phyloP scores from a whole-genome alignment of 2,888 invertebrate species.

The Oasisia sp. region DNA sequence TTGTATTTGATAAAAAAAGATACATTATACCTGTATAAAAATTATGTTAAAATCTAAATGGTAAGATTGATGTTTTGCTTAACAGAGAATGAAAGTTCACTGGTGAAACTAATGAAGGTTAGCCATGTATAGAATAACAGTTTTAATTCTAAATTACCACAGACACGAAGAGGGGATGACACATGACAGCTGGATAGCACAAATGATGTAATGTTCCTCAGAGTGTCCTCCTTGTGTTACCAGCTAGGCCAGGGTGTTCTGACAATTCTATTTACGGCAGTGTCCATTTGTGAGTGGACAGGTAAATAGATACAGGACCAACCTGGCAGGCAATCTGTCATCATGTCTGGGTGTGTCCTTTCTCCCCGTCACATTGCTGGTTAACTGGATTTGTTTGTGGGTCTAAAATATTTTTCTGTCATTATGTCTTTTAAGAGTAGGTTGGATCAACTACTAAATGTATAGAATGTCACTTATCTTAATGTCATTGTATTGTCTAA shows the following conservation, averaged over 20 bases:
- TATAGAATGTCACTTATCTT: neutral
- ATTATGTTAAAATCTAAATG: too few species aligned
- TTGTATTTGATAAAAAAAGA: too few species aligned
- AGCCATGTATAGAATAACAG: neutral
- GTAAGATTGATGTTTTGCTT: neutral
- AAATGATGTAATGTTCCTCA: neutral
- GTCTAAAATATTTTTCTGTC: neutral
- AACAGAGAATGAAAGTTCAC: neutral
- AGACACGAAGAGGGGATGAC: neutral
- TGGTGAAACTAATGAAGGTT: neutral
- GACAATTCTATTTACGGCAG: neutral
- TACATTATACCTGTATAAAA: too few species aligned
- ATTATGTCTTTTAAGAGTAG: neutral
- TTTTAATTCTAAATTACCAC: neutral
- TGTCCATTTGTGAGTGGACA: neutral
- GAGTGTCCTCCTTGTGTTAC: neutral
- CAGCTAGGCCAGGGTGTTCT: neutral
- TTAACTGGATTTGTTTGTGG: neutral
- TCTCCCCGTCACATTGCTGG: neutral
- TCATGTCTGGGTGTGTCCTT: neutral
- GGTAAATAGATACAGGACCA: neutral
- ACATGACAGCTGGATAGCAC: neutral
- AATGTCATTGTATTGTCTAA: neutral
- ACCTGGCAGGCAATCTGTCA: neutral
- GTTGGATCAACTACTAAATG: neutral